Conservation (phyloP, 1,140 invertebrate genomes). For the Propsilocerus akamusi region DNA sequence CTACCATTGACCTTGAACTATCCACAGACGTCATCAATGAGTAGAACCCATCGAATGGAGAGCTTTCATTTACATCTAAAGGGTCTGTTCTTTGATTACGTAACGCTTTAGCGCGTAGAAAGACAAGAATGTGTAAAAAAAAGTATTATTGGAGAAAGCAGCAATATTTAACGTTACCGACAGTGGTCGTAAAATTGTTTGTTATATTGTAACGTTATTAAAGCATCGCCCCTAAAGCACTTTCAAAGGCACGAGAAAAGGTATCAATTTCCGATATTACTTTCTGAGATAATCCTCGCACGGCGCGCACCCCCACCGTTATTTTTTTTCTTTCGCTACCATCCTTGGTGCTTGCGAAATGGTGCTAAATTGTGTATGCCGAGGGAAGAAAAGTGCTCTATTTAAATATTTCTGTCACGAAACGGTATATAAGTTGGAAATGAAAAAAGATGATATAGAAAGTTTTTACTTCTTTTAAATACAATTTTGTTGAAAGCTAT, state of each 20-base stretch:
- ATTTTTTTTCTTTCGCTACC: background rate
- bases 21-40: background rate
- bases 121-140: background rate
- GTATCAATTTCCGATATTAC: conserved; percentile 2
- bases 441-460: background rate
- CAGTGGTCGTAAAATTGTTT: too few relatives aligned
- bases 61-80: background rate
- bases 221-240: too few relatives aligned
- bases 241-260: too few relatives aligned
- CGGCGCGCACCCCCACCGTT: too few relatives aligned
- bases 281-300: background rate
- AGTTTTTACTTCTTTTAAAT: background rate
- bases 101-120: background rate
- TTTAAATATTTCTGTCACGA: background rate
- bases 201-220: too few relatives aligned
- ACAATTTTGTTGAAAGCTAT: background rate
- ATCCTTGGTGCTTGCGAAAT: background rate
- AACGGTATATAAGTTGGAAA: too few relatives aligned
- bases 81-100: background rate
- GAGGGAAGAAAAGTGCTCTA: background rate
- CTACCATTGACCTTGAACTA: background rate
- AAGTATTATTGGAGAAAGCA: background rate
- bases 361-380: background rate
- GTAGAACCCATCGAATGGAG: background rate
- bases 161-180: background rate